Evolutionary conservation across 2,113 vertebrate species (phyloP).

Genomic region (Myocastor coypus): DNA sequence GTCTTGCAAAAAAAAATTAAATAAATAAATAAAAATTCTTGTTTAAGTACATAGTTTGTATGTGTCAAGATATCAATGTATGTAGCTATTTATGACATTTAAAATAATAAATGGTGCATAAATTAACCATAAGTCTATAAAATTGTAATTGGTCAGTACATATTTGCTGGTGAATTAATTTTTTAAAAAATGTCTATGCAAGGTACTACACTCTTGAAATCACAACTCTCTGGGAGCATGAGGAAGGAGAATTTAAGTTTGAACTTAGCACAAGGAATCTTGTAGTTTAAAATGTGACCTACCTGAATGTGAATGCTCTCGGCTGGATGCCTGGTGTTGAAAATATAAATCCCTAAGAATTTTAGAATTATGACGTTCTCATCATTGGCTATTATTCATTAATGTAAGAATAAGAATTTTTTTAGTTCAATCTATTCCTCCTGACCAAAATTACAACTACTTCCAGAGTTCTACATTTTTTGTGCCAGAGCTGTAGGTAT

Average conservation of each 20-base stretch:
- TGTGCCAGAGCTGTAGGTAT: neutral
- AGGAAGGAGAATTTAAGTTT: neutral
- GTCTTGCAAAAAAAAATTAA: too few relatives aligned
- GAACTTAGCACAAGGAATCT: neutral
- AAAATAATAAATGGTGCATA: neutral
- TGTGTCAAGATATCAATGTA: neutral
- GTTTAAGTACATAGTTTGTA: neutral
- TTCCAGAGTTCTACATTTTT: neutral
- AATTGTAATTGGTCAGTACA: neutral
- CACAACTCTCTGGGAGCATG: neutral
- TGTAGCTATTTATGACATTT: neutral
- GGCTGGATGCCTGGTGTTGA: neutral
- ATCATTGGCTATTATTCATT: neutral
- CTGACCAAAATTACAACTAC: neutral
- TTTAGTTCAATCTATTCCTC: neutral
- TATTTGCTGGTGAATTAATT: slow-evolving; percentile 17
- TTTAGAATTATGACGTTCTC: neutral
- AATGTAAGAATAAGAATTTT: neutral
- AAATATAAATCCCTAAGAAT: neutral
- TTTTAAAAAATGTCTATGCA: too few relatives aligned
- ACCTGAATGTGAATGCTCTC: neutral
- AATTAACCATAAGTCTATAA: neutral
- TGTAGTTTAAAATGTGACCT: neutral
- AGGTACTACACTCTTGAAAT: neutral
- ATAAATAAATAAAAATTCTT: too few relatives aligned